Conservation (phyloP, 2,888 invertebrate genomes). For the Cheiracanthium punctorium region DNA sequence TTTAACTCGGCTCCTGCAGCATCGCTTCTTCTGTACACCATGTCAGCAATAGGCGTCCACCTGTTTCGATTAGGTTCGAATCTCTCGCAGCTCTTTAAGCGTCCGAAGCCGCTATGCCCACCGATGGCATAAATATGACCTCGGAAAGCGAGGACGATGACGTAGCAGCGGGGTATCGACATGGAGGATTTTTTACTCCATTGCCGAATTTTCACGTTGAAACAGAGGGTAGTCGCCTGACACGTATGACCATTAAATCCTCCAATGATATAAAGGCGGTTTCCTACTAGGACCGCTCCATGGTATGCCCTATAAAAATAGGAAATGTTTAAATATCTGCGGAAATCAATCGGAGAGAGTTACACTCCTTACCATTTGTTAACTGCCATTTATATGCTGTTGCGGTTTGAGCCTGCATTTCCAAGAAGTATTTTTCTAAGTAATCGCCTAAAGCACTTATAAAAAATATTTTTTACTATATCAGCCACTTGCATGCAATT, state of each 20-base stretch:
- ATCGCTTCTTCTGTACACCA: conserved; percentile 83
- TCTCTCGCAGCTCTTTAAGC: conserved; percentile 76
- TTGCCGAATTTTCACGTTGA: conserved; percentile 74
- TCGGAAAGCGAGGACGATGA: conserved; percentile 80
- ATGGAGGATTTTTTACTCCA: conserved; percentile 77
- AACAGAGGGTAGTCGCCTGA: conserved; percentile 76
- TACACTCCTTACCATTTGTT: too few species aligned
- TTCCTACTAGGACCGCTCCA: conserved; percentile 78
- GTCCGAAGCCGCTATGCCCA: conserved; percentile 76
- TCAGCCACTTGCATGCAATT: too few species aligned
- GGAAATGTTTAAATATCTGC: too few species aligned
- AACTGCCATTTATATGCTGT: too few species aligned
- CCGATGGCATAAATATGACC: conserved; percentile 76
- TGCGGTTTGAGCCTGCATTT: too few species aligned
- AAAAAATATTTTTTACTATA: too few species aligned
- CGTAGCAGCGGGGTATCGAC: conserved; percentile 79
- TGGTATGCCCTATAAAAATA: conserved; percentile 82
- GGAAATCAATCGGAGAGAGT: too few species aligned
- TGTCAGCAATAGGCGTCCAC: conserved; percentile 77
- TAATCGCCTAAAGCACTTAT: too few species aligned
- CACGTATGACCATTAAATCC: conserved; percentile 78
- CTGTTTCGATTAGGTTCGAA: conserved; percentile 75
- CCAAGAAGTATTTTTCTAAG: too few species aligned
- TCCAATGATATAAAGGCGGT: conserved; percentile 77
- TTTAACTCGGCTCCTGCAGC: conserved; percentile 84